Base-by-base conservation (phyloP, 2,113 vertebrate genomes). In the Myotis lucifugus region DNA sequence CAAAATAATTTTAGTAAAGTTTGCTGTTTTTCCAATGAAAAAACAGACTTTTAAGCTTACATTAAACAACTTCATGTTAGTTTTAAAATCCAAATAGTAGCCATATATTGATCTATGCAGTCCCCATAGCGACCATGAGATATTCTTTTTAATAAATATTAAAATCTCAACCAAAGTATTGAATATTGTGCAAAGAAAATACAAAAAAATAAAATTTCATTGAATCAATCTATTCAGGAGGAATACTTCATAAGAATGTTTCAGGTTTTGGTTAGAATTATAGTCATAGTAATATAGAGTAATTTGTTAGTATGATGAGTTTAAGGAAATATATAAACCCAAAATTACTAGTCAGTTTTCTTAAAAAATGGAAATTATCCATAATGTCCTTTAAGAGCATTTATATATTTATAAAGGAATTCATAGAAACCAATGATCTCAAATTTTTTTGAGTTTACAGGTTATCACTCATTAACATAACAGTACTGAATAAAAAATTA, bases 161-260 rank as follows among this genome's bases (percentile, higher is more conserved):
- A 97, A 96, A 97, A 95, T 97, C 17, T 79, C 64, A 85, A n/a
- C 42, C 64, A 37, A 85, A 85, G 83, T 73, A 79, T 27, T 90
- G 92, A 94, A 95, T 79, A 56, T 91, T 97, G 93, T 94, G 12
- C 11, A 91, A 77, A 77, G 37, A 74, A 97, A 96, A 97, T 87
- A 95, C 6, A 93, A 96, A 96, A 96, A 70, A 13, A 0, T 79
- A 37, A 29, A 56, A 95, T 96, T 90, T 12, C 13, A 81, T 40
- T 48, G 17, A 37, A 37, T 14, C 0, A 0, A 54, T 79, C 72
- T 21, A 13, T 32, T 56, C 37, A 37, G 42, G 46, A 0, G 90
- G 96, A 52, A 3, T 54, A 56, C 70, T 54, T 27, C 90, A 13
- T 50, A 96, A 93, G 1, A 14, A 56, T 56, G 64, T 66, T 83